These are phyloP conservation scores for Campylomormyrus tamandua DNA, from an alignment of 2,113 vertebrate genomes.

Conservation along the genomic window DNA sequence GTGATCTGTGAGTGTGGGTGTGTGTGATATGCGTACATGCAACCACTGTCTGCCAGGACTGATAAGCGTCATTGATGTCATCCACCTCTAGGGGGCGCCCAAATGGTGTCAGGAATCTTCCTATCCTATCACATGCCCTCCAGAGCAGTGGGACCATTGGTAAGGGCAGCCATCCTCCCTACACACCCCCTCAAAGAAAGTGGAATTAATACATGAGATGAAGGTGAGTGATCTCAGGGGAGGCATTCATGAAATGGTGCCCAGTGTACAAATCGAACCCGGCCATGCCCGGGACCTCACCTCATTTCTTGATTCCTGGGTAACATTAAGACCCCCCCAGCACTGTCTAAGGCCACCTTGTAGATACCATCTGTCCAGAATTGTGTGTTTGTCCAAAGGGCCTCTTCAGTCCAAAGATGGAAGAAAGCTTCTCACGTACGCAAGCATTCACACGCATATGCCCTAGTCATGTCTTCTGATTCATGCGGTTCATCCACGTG, in stretches of 20 bases:
- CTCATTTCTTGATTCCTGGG: not conserved
- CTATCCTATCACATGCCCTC: not conserved
- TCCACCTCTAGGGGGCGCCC: not conserved
- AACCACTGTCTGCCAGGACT: not conserved
- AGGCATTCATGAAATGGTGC: too few species aligned
- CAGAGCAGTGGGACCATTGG: not conserved
- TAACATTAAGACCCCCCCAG: not conserved
- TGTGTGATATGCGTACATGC: not conserved
- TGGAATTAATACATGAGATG: constrained; percentile 7
- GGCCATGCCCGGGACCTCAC: not conserved
- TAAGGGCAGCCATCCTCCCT: not conserved
- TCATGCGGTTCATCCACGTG: not conserved
- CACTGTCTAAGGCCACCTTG: not conserved
- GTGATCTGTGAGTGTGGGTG: constrained; percentile 3
- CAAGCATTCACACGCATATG: not conserved
- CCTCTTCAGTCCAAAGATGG: not conserved
- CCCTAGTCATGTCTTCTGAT: not conserved
- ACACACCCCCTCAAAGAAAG: not conserved
- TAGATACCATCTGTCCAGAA: not conserved
- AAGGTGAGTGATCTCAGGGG: not conserved
- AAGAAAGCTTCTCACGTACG: not conserved
- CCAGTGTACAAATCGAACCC: not conserved
- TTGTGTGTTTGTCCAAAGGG: not conserved
- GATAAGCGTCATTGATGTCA: not conserved
- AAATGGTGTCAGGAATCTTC: not conserved